Percentiles rank a stretch among this genome's conserved stretches.
Conservation (phyloP, 2,797 vertebrate genomes). For the Chrysocyon brachyurus region DNA sequence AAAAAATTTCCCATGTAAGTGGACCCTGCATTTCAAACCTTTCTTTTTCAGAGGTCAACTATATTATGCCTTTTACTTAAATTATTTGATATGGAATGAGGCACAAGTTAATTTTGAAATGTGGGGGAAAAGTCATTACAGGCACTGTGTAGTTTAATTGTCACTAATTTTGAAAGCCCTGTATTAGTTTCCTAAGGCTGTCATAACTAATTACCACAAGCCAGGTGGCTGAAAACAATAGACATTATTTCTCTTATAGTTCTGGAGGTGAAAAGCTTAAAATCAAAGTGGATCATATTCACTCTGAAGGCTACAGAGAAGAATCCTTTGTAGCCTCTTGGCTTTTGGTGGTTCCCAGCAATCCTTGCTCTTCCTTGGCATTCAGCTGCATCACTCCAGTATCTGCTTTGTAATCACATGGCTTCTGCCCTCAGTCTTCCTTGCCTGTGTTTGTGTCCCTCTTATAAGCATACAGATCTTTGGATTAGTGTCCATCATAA, state of each 20-base stretch:
- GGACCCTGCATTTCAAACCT: neutral
- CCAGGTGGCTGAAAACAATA: neutral
- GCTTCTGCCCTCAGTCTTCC: neutral
- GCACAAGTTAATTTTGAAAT: conserved; percentile 43
- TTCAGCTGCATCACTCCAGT: neutral
- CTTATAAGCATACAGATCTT: neutral
- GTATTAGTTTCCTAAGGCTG: neutral
- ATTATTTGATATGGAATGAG: neutral
- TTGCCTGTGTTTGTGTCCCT: neutral
- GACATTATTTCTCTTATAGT: neutral
- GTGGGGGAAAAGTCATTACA: neutral
- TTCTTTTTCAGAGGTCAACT: neutral
- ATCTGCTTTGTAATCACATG: neutral
- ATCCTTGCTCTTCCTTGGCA: neutral
- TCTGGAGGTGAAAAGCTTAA: neutral
- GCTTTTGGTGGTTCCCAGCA: neutral
- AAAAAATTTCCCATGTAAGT: neutral
- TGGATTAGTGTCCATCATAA: neutral
- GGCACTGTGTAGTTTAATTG: neutral
- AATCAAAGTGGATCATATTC: neutral
- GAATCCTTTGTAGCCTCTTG: neutral
- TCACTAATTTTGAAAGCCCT: neutral
- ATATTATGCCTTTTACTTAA: conserved; percentile 20
- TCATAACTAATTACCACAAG: neutral
- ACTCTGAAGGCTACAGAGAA: neutral